Evolutionary conservation across 1,140 invertebrate species (phyloP).

Genomic region (Zeugodacus cucurbitae): DNA sequence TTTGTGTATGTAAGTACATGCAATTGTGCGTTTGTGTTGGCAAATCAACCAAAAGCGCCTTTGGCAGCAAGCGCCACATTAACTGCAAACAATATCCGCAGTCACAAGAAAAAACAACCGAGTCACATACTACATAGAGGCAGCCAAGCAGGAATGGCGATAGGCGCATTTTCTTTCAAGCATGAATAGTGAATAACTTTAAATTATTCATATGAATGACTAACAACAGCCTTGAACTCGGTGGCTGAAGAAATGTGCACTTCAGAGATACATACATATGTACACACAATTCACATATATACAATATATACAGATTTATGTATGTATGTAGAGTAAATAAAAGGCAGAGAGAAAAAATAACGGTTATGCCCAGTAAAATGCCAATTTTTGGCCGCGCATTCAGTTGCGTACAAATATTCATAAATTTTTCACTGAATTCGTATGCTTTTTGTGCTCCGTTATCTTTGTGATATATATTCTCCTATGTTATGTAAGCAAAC

Average conservation of each 20-base stretch:
- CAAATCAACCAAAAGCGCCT: neutral
- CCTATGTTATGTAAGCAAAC: neutral
- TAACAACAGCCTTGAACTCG: slow-evolving; percentile 28
- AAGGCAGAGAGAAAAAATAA: neutral
- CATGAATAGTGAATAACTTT: slow-evolving; percentile 23
- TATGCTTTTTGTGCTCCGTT: neutral
- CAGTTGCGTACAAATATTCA: neutral
- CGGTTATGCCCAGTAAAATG: neutral
- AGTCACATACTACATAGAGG: neutral
- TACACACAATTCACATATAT: neutral
- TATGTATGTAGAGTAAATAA: neutral
- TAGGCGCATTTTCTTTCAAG: slow-evolving; percentile 16
- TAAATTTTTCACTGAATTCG: neutral
- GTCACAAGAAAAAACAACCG: neutral
- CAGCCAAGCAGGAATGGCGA: neutral
- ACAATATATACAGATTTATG: neutral
- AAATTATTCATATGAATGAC: slow-evolving; percentile 15
- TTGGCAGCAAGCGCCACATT: neutral
- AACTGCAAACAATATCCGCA: neutral
- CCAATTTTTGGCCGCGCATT: neutral
- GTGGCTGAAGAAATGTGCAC: neutral
- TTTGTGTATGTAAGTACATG: neutral
- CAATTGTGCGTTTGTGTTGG: neutral
- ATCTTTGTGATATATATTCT: neutral
- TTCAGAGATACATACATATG: neutral